Base-by-base conservation (phyloP, 2,888 invertebrate genomes). In the Agriopis marginaria region DNA sequence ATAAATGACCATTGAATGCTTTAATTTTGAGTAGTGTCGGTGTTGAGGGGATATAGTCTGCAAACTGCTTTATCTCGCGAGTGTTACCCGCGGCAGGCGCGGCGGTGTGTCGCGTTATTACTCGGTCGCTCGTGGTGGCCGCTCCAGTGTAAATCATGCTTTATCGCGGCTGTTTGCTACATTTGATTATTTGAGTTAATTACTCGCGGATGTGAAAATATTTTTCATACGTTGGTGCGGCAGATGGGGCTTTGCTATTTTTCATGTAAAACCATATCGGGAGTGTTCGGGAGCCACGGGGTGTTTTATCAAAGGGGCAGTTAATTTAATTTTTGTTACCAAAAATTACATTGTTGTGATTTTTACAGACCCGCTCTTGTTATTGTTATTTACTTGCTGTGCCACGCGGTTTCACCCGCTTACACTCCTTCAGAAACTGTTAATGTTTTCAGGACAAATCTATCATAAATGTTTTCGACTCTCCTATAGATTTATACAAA, bases 141-240 rank as follows among this genome's bases (percentile, higher is more conserved):
- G 45, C 11, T 59, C 47, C 62, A 50, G 67, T 62, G 58, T 58
- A 32, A 54, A 63, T 59, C 59, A 54, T 42, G 53, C 42, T 54
- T 63, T 68, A 63, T 58, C n/a, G 62, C 45, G 61, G 53, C 10
- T 49, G 59, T 40, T n/a, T 55, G 61, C 62, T 51, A 70, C 58
- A 62, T 66, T 66, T 70, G 58, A 66, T 66, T 53, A 66, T 66
- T 59, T 44, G 49, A 63, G 58, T 69, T 59, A 54, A 66, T 70
- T 63, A 55, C 63, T 54, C 12, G 9, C 32, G 44, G 17, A 69
- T 66, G 42, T 47, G 58, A 39, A 58, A 65, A 66, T 42, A 59
- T 70, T 66, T 53, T 58, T 70, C 62, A 58, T 51, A 42, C 53
- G 45, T 17, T 49, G 7, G 39, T n/a, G 53, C 3, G 3, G 10